phyloP scores from a whole-genome alignment of 1,140 invertebrate species.

The Marisa cornuarietis region DNA sequence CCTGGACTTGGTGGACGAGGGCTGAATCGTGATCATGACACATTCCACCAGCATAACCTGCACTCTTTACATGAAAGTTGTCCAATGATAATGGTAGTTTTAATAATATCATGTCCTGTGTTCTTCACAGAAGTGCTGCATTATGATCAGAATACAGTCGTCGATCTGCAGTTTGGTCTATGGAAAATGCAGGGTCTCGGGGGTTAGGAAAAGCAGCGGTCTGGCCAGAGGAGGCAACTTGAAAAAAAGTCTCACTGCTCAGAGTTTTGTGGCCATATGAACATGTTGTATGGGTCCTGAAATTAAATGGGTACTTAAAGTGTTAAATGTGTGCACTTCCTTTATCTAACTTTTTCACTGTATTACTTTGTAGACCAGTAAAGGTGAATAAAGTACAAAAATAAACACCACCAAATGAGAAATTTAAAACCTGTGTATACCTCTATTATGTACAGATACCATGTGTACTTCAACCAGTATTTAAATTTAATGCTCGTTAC shows the following conservation, averaged over 20 bases:
- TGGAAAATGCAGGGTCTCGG: conserved; percentile 16
- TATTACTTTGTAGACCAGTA: neutral
- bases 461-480: neutral
- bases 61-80: too few species aligned
- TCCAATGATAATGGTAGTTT: too few species aligned
- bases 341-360: neutral
- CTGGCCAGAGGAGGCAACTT: conserved; percentile 9
- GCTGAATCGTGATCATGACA: too few species aligned
- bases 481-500: neutral
- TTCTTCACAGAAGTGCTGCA: conserved; percentile 9
- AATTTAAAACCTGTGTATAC: too few species aligned
- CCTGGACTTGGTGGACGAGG: too few species aligned
- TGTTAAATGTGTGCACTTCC: neutral
- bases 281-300: conserved; percentile 29
- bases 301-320: neutral
- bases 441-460: too few species aligned
- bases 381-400: neutral
- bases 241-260: conserved; percentile 29
- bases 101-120: too few species aligned
- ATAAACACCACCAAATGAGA: neutral
- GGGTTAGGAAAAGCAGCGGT: conserved; percentile 18
- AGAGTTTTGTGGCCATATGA: conserved; percentile 21
- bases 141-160: conserved; percentile 23
- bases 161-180: conserved; percentile 18
- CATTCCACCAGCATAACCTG: too few species aligned